Conservation (phyloP, 2,113 vertebrate species). For the Clarias batrachus region DNA sequence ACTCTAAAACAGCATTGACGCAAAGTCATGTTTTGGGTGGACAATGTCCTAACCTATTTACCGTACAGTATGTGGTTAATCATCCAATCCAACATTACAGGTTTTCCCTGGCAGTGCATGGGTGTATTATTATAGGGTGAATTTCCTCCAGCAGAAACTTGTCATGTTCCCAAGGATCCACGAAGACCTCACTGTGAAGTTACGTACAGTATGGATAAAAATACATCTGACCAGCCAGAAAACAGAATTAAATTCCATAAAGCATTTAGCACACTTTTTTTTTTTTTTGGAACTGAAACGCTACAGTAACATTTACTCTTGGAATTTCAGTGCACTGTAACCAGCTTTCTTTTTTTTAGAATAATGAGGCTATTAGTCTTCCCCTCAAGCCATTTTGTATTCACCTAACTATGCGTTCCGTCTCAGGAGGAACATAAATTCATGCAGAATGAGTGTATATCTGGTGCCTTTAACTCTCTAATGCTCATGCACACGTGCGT, state of each 20-base stretch:
- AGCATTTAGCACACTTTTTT: background rate
- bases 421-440: slow-evolving; percentile 8
- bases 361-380: slow-evolving; percentile 17
- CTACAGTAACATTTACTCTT: background rate
- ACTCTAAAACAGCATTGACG: too few species aligned
- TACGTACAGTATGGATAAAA: too few species aligned
- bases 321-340: background rate
- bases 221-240: background rate
- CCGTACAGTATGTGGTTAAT: too few species aligned
- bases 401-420: background rate
- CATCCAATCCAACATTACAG: too few species aligned
- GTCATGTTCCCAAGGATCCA: background rate
- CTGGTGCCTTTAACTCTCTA: background rate
- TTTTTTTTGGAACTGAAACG: background rate
- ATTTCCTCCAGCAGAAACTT: too few species aligned
- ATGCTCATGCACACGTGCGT: background rate
- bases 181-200: background rate
- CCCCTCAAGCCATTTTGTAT: background rate
- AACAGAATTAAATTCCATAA: too few species aligned
- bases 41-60: too few species aligned
- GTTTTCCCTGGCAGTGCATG: too few species aligned
- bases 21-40: too few species aligned
- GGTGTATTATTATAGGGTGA: too few species aligned
- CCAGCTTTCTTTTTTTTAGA: slow-evolving; percentile 25
- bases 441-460: background rate